Percentiles rank a stretch among this genome's conserved stretches.
Conservation (phyloP, 2,113 vertebrate genomes). For the Poeciliopsis retropinna region DNA sequence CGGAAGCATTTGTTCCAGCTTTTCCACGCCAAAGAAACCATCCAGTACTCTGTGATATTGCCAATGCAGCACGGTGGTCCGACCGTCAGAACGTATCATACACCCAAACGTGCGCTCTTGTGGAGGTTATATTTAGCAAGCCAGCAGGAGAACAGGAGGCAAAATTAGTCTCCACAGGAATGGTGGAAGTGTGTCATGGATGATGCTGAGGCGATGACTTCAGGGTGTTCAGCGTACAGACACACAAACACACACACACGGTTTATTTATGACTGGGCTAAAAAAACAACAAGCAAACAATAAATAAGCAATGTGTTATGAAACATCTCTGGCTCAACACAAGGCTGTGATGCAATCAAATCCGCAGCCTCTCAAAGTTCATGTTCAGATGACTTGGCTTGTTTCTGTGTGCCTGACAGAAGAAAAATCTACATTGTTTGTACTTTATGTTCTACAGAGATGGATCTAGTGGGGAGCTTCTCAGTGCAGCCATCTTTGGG, state of each 20-base stretch:
- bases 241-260: slow-evolving; percentile 8
- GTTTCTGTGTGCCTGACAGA: background rate
- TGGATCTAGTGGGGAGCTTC: background rate
- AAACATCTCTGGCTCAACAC: background rate
- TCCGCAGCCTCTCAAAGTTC: background rate
- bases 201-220: slow-evolving; percentile 61
- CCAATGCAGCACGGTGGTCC: slow-evolving; percentile 56
- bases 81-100: slow-evolving; percentile 42
- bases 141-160: slow-evolving; percentile 66
- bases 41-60: slow-evolving; percentile 58
- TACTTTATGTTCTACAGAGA: background rate
- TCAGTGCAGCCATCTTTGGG: background rate
- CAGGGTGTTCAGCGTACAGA: slow-evolving; percentile 30
- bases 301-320: background rate
- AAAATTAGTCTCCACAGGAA: slow-evolving; percentile 56
- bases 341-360: slow-evolving; percentile 4
- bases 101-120: slow-evolving; percentile 19
- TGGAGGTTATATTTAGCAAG: slow-evolving; percentile 73
- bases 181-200: slow-evolving; percentile 69
- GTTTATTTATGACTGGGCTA: slow-evolving; percentile 39
- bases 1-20: slow-evolving; percentile 53
- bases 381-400: background rate
- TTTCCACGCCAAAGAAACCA: slow-evolving; percentile 39
- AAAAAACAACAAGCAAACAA: slow-evolving; percentile 20
- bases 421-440: background rate